Percentiles rank a stretch among this genome's conserved stretches.
Evolutionary conservation across 2,797 vertebrate genomes (phyloP).

Genomic region (Periparus ater): DNA sequence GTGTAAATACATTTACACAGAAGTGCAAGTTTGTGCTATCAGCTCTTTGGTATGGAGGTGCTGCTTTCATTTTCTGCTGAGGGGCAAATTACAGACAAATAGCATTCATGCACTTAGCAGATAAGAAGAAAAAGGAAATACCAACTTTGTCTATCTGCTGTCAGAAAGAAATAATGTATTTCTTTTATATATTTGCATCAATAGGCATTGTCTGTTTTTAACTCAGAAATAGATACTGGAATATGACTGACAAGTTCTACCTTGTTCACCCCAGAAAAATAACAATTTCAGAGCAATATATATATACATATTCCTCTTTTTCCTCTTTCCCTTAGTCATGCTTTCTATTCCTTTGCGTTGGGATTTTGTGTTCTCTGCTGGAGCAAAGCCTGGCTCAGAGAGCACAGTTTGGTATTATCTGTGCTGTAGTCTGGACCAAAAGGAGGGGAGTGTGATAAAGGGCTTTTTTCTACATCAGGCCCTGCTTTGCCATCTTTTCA

Average conservation of each 20-base stretch:
- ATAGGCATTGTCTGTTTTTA: not conserved
- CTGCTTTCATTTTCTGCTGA: not conserved
- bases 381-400: not conserved
- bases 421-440: not conserved
- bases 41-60: not conserved
- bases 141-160: not conserved
- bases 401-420: not conserved
- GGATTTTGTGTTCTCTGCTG: not conserved
- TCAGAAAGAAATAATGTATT: not conserved
- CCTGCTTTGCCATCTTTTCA: not conserved
- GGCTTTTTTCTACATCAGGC: not conserved
- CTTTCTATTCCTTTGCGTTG: not conserved
- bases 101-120: not conserved
- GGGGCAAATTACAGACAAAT: not conserved
- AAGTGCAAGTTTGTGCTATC: not conserved
- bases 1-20: not conserved
- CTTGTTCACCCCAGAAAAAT: not conserved
- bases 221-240: not conserved
- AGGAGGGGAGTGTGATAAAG: fast-evolving
- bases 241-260: not conserved
- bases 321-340: not conserved
- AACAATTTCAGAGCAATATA: not conserved
- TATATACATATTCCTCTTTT: no score
- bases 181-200: not conserved
- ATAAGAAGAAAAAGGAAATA: not conserved